A percentile compares a stretch with the other conserved stretches of the same genome.
Evolutionary conservation across 2,113 vertebrate species (phyloP).

Genomic region (Perca flavescens): DNA sequence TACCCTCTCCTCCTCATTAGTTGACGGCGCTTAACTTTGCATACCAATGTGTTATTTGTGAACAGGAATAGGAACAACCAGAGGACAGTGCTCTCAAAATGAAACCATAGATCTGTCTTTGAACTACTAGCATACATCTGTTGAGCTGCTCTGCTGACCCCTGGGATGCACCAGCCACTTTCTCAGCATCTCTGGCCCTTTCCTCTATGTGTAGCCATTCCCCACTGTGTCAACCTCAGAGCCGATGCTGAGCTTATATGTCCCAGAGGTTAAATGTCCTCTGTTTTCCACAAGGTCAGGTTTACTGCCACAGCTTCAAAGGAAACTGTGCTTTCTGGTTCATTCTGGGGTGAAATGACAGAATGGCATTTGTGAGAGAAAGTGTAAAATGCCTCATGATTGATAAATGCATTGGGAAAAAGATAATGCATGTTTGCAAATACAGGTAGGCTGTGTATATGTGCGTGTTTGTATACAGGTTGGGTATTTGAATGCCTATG

Average conservation of each 20-base stretch:
- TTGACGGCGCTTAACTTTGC: constrained; percentile 19
- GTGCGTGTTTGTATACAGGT: background rate
- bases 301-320: constrained; percentile 54
- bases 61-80: constrained; percentile 5
- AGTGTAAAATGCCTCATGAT: background rate
- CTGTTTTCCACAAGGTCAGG: constrained; percentile 55
- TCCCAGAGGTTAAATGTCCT: constrained; percentile 54
- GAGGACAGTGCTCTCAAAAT: constrained; percentile 1
- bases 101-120: constrained; percentile 15
- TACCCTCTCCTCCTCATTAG: constrained; percentile 45
- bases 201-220: constrained; percentile 50
- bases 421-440: background rate
- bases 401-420: background rate
- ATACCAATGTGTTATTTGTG: constrained; percentile 19
- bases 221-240: constrained; percentile 59
- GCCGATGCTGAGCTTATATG: constrained; percentile 46
- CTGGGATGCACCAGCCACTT: constrained; percentile 35
- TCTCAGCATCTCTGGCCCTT: constrained; percentile 61
- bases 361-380: background rate
- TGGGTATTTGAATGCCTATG: background rate
- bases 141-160: constrained; percentile 57
- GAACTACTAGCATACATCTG: constrained; percentile 57
- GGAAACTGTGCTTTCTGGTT: constrained; percentile 16
- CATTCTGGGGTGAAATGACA: background rate
- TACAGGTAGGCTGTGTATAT: background rate